Conservation (phyloP, 2,888 invertebrate species). For the Thumatha senex region DNA sequence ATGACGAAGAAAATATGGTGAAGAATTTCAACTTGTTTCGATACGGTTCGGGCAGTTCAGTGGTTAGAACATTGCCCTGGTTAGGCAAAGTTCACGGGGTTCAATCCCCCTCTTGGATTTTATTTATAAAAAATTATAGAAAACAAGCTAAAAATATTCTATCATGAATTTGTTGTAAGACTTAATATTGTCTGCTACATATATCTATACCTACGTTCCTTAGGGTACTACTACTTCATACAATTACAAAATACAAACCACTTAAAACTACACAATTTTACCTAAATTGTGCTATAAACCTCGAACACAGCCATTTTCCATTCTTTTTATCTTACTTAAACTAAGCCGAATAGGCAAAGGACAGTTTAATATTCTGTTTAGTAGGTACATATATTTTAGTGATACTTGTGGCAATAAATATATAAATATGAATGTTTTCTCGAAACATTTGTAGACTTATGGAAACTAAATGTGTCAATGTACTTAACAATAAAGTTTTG, state of each 20-base stretch:
- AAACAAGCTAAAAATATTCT: no score
- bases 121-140: no score
- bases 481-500: no score
- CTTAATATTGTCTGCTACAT: slow-evolving; percentile 13
- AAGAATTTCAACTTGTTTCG: no score
- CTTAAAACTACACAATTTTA: slow-evolving; percentile 45
- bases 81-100: no score
- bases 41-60: no score
- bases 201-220: no score
- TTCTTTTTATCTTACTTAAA: slow-evolving; percentile 56
- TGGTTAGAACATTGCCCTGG: no score
- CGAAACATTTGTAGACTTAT: background rate
- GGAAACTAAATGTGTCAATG: no score
- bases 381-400: slow-evolving; percentile 9
- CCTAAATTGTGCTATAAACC: slow-evolving; percentile 61
- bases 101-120: no score
- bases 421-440: background rate
- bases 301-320: slow-evolving; percentile 81
- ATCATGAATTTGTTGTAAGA: background rate
- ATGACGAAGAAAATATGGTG: no score
- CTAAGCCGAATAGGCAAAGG: slow-evolving; percentile 16
- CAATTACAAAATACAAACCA: slow-evolving; percentile 60
- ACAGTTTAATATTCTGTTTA: slow-evolving; percentile 16
- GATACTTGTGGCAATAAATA: background rate
- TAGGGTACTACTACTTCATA: background rate